A percentile compares a stretch with the other conserved stretches of the same genome.
These are phyloP conservation scores for Crotalus helleri DNA, from an alignment of 2,113 vertebrate species.

Conservation along the genomic window DNA sequence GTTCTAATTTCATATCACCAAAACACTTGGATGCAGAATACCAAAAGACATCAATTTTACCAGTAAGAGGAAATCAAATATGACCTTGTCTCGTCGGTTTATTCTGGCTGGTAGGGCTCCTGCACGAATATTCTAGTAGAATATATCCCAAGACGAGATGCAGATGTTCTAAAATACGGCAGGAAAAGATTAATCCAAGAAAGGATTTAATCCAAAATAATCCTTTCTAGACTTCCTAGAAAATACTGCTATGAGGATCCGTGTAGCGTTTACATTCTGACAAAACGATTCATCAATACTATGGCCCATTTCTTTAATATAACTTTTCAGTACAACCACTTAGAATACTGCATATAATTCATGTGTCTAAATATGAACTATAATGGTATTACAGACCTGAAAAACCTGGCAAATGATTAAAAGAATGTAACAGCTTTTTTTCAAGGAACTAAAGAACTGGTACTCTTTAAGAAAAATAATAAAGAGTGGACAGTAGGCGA, in stretches of 20 bases:
- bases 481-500: neutral
- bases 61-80: neutral
- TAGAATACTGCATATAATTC: neutral
- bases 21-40: neutral
- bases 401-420: neutral
- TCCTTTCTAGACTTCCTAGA: neutral
- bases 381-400: neutral
- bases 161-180: neutral
- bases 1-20: neutral
- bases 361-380: neutral
- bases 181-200: neutral
- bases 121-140: neutral
- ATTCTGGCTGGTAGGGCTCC: too few relatives aligned
- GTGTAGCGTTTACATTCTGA: neutral
- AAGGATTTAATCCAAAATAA: neutral
- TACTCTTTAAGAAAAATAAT: neutral
- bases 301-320: neutral
- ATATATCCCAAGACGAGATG: neutral
- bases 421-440: neutral
- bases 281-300: neutral
- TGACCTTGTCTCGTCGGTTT: too few relatives aligned
- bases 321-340: neutral
- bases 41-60: neutral
- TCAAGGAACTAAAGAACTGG: neutral
- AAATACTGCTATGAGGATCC: neutral